Conservation (phyloP, 2,888 invertebrate species). For the Stenurella melanura region DNA sequence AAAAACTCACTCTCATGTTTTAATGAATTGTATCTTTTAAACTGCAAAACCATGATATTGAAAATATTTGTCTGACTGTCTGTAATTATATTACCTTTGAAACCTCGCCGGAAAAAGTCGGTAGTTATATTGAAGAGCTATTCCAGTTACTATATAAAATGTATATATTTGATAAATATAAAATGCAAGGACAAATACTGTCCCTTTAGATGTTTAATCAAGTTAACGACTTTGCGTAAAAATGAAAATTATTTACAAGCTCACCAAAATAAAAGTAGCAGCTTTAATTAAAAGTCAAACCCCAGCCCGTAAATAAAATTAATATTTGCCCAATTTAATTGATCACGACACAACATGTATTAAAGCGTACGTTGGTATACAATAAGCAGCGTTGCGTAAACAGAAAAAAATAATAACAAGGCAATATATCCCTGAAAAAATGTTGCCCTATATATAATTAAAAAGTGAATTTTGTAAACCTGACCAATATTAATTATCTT, state of each 20-base stretch:
- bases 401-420: background rate
- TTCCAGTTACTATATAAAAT: no score
- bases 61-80: no score
- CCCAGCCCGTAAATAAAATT: background rate
- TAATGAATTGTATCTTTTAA: no score
- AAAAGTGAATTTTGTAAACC: slow-evolving; percentile 1
- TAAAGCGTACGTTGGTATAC: background rate
- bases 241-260: background rate
- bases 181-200: no score
- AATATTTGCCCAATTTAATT: slow-evolving; percentile 7
- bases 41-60: no score
- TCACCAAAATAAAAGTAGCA: background rate
- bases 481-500: background rate
- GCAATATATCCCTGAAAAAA: background rate
- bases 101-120: no score
- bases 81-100: no score
- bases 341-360: background rate
- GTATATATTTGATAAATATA: no score
- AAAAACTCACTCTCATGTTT: no score
- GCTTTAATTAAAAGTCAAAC: slow-evolving; percentile 1
- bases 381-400: background rate
- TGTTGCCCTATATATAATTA: background rate
- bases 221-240: background rate
- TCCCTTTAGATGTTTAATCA: no score
- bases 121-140: no score